Conservation (phyloP, 2,113 vertebrate species). For the Setophaga kirtlandii region DNA sequence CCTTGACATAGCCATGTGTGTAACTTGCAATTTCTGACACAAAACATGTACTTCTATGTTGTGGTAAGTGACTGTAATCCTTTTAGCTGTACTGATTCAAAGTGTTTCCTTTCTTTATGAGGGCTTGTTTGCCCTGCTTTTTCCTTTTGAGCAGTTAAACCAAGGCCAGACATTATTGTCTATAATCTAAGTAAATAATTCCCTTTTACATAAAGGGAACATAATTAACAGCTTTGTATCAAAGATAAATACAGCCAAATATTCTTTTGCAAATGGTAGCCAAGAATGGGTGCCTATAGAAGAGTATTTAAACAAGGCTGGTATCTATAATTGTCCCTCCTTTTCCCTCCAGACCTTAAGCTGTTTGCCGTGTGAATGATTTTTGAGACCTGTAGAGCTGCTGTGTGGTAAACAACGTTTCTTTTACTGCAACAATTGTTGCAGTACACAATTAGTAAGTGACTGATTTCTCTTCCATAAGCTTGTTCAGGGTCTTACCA, state of each 20-base stretch:
- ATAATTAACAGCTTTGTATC: neutral
- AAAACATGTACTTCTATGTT: neutral
- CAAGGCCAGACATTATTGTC: neutral
- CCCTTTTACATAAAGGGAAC: neutral
- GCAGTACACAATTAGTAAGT: neutral
- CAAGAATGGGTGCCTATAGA: neutral
- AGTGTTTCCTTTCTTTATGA: neutral
- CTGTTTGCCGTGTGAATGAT: neutral
- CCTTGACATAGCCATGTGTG: neutral
- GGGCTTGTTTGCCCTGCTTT: neutral
- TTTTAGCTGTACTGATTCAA: neutral
- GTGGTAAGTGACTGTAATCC: neutral
- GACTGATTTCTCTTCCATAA: neutral
- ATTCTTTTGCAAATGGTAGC: neutral
- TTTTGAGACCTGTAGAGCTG: neutral
- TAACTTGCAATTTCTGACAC: neutral
- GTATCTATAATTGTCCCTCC: accelerated
- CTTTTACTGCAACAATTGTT: neutral
- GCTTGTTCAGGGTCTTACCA: neutral
- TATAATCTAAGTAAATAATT: neutral
- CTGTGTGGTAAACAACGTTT: neutral
- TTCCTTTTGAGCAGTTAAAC: neutral
- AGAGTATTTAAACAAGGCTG: neutral
- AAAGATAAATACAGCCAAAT: neutral
- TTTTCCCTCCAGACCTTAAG: neutral